Percentiles rank a stretch among this genome's conserved stretches.
phyloP scores from a whole-genome alignment of 2,888 invertebrate species.

The Pristionchus fissidentatus region DNA sequence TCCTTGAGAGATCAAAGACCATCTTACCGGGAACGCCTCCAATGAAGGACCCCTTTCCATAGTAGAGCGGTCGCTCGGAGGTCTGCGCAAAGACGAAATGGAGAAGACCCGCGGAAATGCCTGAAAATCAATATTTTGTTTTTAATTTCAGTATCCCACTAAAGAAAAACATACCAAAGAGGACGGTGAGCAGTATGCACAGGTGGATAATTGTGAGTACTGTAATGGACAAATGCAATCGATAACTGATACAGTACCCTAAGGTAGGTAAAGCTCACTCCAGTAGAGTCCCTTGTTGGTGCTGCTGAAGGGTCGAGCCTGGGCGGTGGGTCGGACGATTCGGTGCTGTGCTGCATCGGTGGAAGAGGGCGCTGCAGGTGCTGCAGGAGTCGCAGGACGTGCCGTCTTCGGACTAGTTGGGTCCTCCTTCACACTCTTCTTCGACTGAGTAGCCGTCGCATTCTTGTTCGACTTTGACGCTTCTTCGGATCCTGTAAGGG shows the following conservation, averaged over 20 bases:
- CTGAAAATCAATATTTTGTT: too few species aligned
- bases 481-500: slow-evolving; percentile 12
- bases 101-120: slow-evolving; percentile 48
- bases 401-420: slow-evolving; percentile 43
- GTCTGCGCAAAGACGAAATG: slow-evolving; percentile 51
- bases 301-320: slow-evolving; percentile 14
- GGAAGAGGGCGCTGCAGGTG: too few species aligned
- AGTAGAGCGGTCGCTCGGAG: slow-evolving; percentile 54
- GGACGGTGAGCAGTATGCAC: slow-evolving; percentile 51
- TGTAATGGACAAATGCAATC: slow-evolving; percentile 23
- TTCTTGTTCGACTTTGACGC: slow-evolving; percentile 22
- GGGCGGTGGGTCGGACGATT: slow-evolving; percentile 7
- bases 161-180: background rate
- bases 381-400: slow-evolving; percentile 24
- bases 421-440: slow-evolving; percentile 3
- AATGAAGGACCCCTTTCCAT: slow-evolving; percentile 55
- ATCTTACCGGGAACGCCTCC: slow-evolving; percentile 56
- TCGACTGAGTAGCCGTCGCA: slow-evolving; percentile 5
- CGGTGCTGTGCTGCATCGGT: background rate
- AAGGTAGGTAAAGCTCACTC: background rate
- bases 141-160: too few species aligned
- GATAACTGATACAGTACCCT: background rate
- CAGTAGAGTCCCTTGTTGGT: slow-evolving; percentile 7
- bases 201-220: slow-evolving; percentile 56
- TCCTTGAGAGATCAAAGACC: background rate